Percentiles rank a stretch among this genome's conserved stretches.
Conservation (phyloP, 2,888 invertebrate species). For the Hydraecia micacea region DNA sequence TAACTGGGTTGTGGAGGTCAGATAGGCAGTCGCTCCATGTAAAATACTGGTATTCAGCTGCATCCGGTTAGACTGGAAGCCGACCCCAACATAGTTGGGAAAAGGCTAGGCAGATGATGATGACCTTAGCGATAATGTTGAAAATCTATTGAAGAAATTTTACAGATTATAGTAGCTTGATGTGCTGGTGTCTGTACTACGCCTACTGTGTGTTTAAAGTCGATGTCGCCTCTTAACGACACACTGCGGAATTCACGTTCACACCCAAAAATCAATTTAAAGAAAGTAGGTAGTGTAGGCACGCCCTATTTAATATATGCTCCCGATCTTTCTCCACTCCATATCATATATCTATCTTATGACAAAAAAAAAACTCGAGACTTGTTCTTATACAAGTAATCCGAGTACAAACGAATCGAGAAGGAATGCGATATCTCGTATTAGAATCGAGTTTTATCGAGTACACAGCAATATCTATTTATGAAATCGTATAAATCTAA, state of each 20-base stretch:
- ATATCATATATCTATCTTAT: constrained; percentile 10
- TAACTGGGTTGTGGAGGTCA: too few relatives aligned
- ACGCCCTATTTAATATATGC: constrained; percentile 47
- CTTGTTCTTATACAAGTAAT: constrained; percentile 14
- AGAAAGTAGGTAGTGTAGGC: not conserved
- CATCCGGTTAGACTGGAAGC: too few relatives aligned
- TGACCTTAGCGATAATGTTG: too few relatives aligned
- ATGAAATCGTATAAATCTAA: constrained; percentile 52
- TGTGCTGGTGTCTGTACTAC: too few relatives aligned
- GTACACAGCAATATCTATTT: constrained; percentile 43
- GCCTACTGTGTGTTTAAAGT: not conserved
- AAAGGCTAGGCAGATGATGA: too few relatives aligned
- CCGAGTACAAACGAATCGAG: constrained; percentile 41
- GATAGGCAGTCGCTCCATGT: too few relatives aligned
- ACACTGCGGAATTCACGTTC: not conserved
- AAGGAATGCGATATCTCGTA: constrained; percentile 51
- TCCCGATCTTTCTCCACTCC: not conserved
- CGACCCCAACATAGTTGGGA: too few relatives aligned
- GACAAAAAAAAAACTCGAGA: constrained; percentile 3
- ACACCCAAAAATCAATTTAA: constrained; percentile 17
- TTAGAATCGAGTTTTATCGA: constrained; percentile 51
- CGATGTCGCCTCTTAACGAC: not conserved
- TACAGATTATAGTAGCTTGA: too few relatives aligned
- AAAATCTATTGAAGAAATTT: too few relatives aligned
- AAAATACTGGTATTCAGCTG: too few relatives aligned